phyloP scores from a whole-genome alignment of 2,797 vertebrate species.

The Anas acuta region DNA sequence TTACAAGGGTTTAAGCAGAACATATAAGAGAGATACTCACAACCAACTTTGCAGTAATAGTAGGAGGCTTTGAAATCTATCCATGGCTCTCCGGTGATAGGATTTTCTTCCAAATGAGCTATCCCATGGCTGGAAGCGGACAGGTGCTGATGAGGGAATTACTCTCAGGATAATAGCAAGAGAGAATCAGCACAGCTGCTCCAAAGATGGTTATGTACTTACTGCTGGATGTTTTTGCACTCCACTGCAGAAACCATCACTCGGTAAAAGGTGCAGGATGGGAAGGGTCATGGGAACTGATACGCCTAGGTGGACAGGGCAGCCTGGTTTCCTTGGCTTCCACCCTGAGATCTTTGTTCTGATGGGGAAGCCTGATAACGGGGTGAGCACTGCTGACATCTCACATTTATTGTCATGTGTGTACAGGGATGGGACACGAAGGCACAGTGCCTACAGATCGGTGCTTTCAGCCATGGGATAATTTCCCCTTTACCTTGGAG shows the following conservation, averaged over 20 bases:
- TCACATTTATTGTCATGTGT: neutral
- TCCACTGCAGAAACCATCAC: neutral
- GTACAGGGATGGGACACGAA: neutral
- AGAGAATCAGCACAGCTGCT: neutral
- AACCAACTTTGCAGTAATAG: neutral
- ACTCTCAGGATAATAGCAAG: neutral
- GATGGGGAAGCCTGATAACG: neutral
- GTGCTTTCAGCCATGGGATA: slow-evolving; percentile 61
- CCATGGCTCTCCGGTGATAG: slow-evolving; percentile 49
- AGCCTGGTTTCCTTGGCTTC: neutral
- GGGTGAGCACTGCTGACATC: neutral
- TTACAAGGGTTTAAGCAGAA: neutral
- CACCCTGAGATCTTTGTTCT: neutral
- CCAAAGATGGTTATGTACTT: neutral
- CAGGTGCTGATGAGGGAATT: neutral
- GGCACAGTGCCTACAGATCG: neutral
- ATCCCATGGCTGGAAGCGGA: slow-evolving; percentile 55
- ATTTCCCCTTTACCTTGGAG: neutral
- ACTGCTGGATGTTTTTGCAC: neutral
- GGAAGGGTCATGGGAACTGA: neutral
- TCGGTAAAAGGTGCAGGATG: neutral
- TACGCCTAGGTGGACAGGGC: neutral
- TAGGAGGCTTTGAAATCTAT: slow-evolving; percentile 48
- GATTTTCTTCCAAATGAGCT: neutral
- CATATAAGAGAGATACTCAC: neutral